A percentile compares a stretch with the other conserved stretches of the same genome.
These are phyloP conservation scores for Pelodiscus sinensis DNA, from an alignment of 2,113 vertebrate genomes.

Conservation along the genomic window DNA sequence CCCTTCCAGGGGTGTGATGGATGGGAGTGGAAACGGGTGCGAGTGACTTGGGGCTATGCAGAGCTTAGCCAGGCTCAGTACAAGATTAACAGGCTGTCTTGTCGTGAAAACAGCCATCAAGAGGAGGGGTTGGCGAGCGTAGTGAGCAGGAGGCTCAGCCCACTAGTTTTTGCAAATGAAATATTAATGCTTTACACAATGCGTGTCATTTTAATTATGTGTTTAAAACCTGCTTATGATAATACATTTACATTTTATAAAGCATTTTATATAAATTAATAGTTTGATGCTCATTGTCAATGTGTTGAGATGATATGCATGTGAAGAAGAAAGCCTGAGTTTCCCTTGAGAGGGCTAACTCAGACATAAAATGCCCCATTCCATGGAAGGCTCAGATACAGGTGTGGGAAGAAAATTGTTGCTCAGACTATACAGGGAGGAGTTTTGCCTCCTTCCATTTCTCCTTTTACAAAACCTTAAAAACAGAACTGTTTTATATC, in stretches of 20 bases:
- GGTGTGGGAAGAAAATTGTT: not conserved
- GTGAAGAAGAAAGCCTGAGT: not conserved
- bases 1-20: too few species aligned
- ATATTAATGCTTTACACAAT: rapidly evolving
- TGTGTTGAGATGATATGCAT: not conserved
- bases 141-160: too few species aligned
- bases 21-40: too few species aligned
- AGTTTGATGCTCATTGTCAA: rapidly evolving
- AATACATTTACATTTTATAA: not conserved
- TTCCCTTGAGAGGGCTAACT: not conserved
- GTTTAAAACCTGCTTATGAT: rapidly evolving
- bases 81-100: too few species aligned
- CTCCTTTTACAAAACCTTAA: not conserved
- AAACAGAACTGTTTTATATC: not conserved
- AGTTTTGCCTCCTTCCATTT: not conserved
- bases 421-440: not conserved
- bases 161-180: not conserved
- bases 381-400: not conserved
- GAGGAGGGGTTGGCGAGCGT: too few species aligned
- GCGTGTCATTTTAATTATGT: rapidly evolving
- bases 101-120: too few species aligned
- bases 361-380: not conserved
- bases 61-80: too few species aligned
- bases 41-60: too few species aligned
- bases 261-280: too few species aligned